A percentile compares a stretch with the other conserved stretches of the same genome.
phyloP scores from a whole-genome alignment of 2,113 vertebrate species.

The Hydrochoerus hydrochaeris region DNA sequence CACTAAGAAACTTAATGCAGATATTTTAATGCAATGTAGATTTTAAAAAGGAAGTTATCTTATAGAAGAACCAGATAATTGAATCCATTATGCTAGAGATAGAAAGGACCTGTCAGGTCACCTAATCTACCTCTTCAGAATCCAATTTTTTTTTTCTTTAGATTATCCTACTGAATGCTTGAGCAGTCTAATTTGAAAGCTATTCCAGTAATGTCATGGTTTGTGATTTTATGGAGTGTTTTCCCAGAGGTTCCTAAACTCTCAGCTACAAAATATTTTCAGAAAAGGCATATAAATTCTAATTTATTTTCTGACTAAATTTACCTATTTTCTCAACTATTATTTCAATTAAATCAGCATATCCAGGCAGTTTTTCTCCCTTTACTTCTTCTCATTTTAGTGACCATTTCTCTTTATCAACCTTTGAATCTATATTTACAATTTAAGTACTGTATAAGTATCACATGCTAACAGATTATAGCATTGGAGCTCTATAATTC shows the following conservation, averaged over 20 bases:
- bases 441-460: not conserved
- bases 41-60: not conserved
- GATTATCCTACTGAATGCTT: not conserved
- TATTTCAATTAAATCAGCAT: not conserved
- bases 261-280: not conserved
- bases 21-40: not conserved
- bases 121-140: not conserved
- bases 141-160: not conserved
- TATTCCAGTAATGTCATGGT: not conserved
- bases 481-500: no score
- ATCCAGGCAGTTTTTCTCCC: not conserved
- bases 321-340: not conserved
- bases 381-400: not conserved
- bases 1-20: not conserved
- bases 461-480: not conserved
- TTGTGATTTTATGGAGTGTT: not conserved
- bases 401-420: not conserved
- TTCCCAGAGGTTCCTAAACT: not conserved
- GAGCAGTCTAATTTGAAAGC: not conserved
- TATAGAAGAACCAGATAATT: not conserved
- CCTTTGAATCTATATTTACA: not conserved
- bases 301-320: not conserved
- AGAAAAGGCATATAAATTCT: not conserved
- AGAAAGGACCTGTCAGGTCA: not conserved
- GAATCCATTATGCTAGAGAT: not conserved